Evolutionary conservation across 2,113 vertebrate species (phyloP), one percentile per base, ranked within the genome.

Genomic region (Clarias batrachus): DNA sequence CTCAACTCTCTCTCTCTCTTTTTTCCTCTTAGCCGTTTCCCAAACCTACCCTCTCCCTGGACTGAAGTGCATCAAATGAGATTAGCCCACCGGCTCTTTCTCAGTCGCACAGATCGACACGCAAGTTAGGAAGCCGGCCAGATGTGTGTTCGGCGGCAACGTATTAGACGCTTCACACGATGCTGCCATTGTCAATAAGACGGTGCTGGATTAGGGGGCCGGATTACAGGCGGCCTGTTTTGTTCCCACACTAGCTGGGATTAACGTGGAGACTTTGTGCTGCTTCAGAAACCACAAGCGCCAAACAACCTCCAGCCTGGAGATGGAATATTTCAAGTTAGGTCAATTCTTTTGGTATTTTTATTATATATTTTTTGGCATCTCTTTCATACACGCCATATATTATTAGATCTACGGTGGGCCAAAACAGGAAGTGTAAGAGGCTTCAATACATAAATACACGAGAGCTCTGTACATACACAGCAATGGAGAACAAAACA

Each of bases 161-260:
- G 84, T 88, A 87, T 89, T 86, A 91, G 86, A 90, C 84, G 86
- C 89, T 86, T 87, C 84, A 84, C 89, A 90, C 85, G 88, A 86
- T 57, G 78, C 76, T 48, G 66, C 78, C 60, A 85, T 90, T 87
- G 87, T 89, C 84, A 86, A 82, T 87, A 90, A 86, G 86, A 76
- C 82, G 48, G 5, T 25, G 87, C 86, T 86, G 88, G 90, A 89
- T 90, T 89, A 90, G 85, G 86, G 62, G 73, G 81, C 71, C 65
- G 89, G 87, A 90, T 90, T 90, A 89, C 85, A 83, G 76, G 54
- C 70, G 62, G 70, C 81, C 85, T 77, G 80, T 89, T 89, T 83
- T 85, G 87, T 87, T 89, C 83, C 89, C 81, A 73, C 81, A 84
- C 84, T 84, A 19, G 63, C 62, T 86, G 86, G 87, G 88, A 87